A percentile compares a stretch with the other conserved stretches of the same genome.
These are phyloP conservation scores for Schizaphis graminum DNA, from an alignment of 2,888 invertebrate species.

Conservation along the genomic window DNA sequence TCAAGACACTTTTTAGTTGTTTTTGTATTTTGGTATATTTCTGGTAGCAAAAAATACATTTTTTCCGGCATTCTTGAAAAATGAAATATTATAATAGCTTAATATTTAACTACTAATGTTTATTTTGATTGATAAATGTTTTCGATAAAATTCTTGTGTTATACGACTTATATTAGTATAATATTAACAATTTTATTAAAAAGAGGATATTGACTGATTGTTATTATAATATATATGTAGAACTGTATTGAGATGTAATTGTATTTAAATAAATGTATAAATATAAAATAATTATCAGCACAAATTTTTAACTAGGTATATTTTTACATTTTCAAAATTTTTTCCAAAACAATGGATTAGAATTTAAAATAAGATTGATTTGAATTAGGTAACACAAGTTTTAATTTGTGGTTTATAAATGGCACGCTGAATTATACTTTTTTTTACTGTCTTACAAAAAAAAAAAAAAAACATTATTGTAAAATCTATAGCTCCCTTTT, in stretches of 20 bases:
- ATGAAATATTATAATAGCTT: neutral
- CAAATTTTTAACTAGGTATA: neutral
- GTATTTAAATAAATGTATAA: neutral
- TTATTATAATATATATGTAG: neutral
- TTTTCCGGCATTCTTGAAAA: neutral
- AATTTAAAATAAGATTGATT: neutral
- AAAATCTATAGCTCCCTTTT: neutral
- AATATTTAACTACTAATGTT: neutral
- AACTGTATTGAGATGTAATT: neutral
- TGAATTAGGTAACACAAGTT: neutral
- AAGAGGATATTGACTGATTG: too few relatives aligned
- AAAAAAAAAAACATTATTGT: neutral
- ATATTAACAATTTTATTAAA: neutral
- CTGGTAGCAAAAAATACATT: neutral
- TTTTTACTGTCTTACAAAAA: neutral
- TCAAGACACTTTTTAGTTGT: too few relatives aligned
- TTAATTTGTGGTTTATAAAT: neutral
- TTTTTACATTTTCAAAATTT: neutral
- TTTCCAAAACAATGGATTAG: neutral
- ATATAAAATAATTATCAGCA: neutral
- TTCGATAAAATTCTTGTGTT: neutral
- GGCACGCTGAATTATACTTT: neutral
- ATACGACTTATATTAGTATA: neutral
- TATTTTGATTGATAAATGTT: neutral
- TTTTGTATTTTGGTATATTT: slow-evolving; percentile 2